Base-by-base conservation (phyloP, 2,888 invertebrate genomes). In the Callinectes sapidus region DNA sequence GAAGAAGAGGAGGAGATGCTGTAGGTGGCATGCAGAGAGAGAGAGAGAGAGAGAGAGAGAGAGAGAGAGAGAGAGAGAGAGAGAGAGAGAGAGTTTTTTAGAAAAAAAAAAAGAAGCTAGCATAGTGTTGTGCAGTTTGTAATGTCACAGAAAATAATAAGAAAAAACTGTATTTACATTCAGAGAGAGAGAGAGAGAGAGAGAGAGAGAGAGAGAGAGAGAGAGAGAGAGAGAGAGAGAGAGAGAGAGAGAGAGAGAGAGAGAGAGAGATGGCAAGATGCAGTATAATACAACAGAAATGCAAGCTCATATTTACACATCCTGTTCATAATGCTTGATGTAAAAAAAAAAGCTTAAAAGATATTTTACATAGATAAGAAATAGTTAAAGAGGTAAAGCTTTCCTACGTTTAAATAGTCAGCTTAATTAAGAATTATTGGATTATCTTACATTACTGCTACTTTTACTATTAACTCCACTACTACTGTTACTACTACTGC, bases 151-250 rank as follows among this genome's bases (percentile, higher is more conserved):
- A 48, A 48, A 48, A 48, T 48, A 48, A 48, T 48, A 0, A 48
- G 48, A 48, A 48, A 48, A 8, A 2, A 48, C 8, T 48, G 8
- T 48, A 10, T 48, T 48, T 48, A 10, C 48, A 48, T 48, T 48
- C 48, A 48, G 3, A 48, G 48, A 48, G 48, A 48, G 48, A 48
- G 48, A 48, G 48, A 48, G 48, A 48, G 48, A 48, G 48, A 48
- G 48, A 48, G 48, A 48, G 48, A 48, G 48, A 48, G 48, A 48
- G 48, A 48, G 48, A 48, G 48, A 48, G 48, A 48, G 48, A 48
- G 48, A 77, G n/a, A 77, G 77, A 77, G 28, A n/a, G 28, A 77
- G n/a, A 77, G 28, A 77, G n/a, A 77, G 77, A 77, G n/a, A 77
- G 71, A 71, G 18, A 42, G 42, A 42, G 42, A 42, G 81, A 35